These are phyloP conservation scores for Berghia stephanieae DNA, from an alignment of 1,140 invertebrate species.

Conservation along the genomic window DNA sequence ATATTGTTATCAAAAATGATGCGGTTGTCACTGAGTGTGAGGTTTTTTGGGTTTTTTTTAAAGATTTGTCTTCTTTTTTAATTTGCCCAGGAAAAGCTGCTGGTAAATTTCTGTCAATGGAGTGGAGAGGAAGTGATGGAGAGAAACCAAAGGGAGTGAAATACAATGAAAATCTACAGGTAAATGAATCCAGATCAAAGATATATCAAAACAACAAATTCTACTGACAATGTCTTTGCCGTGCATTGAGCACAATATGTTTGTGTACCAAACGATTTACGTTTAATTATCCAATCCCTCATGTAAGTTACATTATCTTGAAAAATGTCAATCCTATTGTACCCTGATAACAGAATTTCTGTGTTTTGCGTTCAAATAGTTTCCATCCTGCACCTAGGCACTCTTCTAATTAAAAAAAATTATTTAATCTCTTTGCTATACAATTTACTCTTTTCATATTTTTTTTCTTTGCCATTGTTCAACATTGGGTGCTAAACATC, in stretches of 20 bases:
- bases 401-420: no score
- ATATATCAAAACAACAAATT: no score
- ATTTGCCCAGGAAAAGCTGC: conserved; percentile 49
- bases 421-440: no score
- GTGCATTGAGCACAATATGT: conserved; percentile 22
- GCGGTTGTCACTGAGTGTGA: conserved; percentile 4
- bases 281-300: background rate
- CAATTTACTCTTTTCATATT: no score
- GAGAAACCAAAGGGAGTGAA: conserved; percentile 61
- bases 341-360: no score
- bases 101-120: conserved; percentile 60
- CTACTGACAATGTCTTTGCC: conserved; percentile 59
- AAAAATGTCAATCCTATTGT: no score
- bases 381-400: no score
- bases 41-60: background rate
- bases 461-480: no score
- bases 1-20: background rate
- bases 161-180: conserved; percentile 61
- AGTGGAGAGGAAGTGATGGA: conserved; percentile 61
- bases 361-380: no score
- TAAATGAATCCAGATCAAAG: no score
- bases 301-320: no score
- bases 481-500: no score
- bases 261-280: background rate
- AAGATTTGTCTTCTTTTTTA: background rate